Base-by-base conservation (phyloP, 2,113 vertebrate species). In the Hepsetus odoe region DNA sequence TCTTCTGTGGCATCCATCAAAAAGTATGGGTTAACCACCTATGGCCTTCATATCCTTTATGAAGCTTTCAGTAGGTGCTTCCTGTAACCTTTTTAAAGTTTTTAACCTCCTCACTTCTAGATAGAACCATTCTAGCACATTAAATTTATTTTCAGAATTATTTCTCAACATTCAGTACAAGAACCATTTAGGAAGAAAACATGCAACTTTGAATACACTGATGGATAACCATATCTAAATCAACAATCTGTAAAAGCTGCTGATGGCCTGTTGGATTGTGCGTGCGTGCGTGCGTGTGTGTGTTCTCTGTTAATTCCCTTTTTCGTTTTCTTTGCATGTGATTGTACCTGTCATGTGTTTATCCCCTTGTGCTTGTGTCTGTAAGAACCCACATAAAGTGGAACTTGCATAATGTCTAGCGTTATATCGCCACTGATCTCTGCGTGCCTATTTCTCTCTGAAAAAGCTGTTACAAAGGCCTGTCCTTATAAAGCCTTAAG, bases 401-500 rank as follows among this genome's bases (percentile, higher is more conserved):
- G 30, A 10, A 33, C 3, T 32, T 62, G 32, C 33, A 18, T 62
- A 33, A 14, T 16, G 14, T 65, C 28, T 26, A 62, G 51, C 46
- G 20, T 35, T 6, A 11, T 16, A 35, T 49, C 72, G 64, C 44
- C 59, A 58, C 26, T 67, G 65, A 69, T 38, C 38, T 74, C 24
- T 70, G n/a, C 64, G 71, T 82, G 81, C 72, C 76, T 79, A 56
- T n/a, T 76, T 67, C 32, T 77, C 61, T 74, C 13, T 18, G 44
- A 44, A 16, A 40, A 40, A 68, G 76, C 32, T 28, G 26, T 74
- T 66, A 42, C 66, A 46, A 73, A 46, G 10, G 13, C 67, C 53
- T n/a, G 20, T 65, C 49, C 51, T 62, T 51, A 28, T 30, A 38
- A 79, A 66, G 81, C 81, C 76, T 83, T 83, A 79, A 82, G 77